phyloP scores from a whole-genome alignment of 2,113 vertebrate genomes.

The Oryzias celebensis region DNA sequence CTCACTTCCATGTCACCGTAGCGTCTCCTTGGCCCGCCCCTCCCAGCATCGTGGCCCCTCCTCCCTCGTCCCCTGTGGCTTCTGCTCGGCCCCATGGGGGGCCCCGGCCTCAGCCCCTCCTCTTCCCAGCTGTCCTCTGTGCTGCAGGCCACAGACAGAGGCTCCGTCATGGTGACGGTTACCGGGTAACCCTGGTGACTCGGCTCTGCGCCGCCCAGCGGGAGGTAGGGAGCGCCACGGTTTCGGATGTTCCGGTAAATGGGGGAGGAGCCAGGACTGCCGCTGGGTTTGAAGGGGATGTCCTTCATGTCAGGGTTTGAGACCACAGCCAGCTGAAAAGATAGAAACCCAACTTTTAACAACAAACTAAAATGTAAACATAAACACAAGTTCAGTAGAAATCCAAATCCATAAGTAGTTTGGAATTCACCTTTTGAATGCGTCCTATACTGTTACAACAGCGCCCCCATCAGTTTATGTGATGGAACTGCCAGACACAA shows the following conservation, averaged over 20 bases:
- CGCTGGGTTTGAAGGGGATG: constrained; percentile 12
- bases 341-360: too few relatives aligned
- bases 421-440: too few relatives aligned
- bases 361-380: too few relatives aligned
- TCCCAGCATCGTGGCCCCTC: background rate
- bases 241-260: constrained; percentile 3
- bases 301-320: constrained; percentile 19
- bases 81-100: background rate
- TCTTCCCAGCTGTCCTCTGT: constrained; percentile 41
- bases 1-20: background rate
- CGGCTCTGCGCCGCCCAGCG: background rate
- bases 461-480: too few relatives aligned
- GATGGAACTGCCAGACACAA: too few relatives aligned
- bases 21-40: constrained; percentile 16
- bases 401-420: too few relatives aligned
- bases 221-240: background rate
- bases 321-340: constrained; percentile 29
- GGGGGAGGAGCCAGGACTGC: background rate
- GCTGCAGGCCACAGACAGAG: constrained; percentile 43
- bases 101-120: background rate
- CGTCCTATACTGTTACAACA: too few relatives aligned
- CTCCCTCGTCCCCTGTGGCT: constrained; percentile 10
- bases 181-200: background rate
- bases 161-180: background rate
- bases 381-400: too few relatives aligned